A percentile compares a stretch with the other conserved stretches of the same genome.
phyloP scores from a whole-genome alignment of 2,113 vertebrate species.

The Melanocharis versteri region DNA sequence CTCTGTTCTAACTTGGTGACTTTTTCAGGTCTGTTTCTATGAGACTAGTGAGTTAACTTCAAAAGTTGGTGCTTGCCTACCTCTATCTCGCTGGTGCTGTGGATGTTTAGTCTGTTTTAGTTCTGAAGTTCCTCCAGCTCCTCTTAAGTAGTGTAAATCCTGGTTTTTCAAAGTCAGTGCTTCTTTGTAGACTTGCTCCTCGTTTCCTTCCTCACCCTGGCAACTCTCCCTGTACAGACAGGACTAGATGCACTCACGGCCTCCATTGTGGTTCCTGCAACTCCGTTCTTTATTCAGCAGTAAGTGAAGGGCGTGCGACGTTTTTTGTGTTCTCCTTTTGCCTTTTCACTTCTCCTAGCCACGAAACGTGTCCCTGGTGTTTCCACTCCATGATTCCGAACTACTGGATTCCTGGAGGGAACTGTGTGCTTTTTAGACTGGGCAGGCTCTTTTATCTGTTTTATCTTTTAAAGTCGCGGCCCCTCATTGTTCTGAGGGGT shows the following conservation, averaged over 20 bases:
- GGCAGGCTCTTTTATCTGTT: not conserved
- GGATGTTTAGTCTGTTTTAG: not conserved
- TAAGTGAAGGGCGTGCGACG: not conserved
- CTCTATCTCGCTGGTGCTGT: not conserved
- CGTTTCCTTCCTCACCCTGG: not conserved
- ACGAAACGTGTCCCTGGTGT: not conserved
- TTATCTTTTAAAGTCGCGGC: not conserved
- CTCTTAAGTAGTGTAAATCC: not conserved
- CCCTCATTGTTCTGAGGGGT: not conserved
- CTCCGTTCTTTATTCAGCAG: not conserved
- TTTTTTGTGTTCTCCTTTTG: not conserved
- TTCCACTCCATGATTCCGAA: not conserved
- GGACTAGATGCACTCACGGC: not conserved
- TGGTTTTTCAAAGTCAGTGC: not conserved
- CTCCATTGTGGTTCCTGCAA: not conserved
- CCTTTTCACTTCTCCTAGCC: not conserved
- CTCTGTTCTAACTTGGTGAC: not conserved
- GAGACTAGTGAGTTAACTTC: not conserved
- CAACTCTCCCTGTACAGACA: not conserved
- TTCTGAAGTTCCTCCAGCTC: not conserved
- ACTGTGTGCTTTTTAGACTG: not conserved
- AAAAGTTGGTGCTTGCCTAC: not conserved
- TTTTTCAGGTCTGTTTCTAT: slow-evolving; percentile 1
- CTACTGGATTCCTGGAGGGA: not conserved
- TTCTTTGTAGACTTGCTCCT: not conserved